phyloP scores from a whole-genome alignment of 53 echinoderm and acorn worm species.

The Antedon mediterranea region DNA sequence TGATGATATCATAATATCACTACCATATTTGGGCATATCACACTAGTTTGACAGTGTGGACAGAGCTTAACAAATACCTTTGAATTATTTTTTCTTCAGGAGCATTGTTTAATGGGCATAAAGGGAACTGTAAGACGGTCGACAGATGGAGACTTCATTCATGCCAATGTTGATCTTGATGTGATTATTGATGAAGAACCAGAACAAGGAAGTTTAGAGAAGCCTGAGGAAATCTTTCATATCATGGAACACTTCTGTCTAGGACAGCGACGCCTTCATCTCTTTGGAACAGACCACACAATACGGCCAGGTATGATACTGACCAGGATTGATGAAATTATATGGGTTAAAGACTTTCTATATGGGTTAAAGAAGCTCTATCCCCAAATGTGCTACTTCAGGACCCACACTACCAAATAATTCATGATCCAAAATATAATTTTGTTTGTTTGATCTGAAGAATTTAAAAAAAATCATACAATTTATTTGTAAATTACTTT shows the following conservation, averaged over 20 bases:
- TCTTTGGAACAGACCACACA: constrained; percentile 78
- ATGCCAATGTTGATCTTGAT: constrained; percentile 89
- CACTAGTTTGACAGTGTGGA: no score
- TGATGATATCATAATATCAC: no score
- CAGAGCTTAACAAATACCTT: no score
- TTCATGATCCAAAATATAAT: no score
- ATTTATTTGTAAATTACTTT: no score
- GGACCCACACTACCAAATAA: no score
- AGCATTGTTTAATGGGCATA: constrained; percentile 94
- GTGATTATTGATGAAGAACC: constrained; percentile 92
- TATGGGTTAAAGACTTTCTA: not conserved
- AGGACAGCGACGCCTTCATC: constrained; percentile 62
- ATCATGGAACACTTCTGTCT: constrained; percentile 96
- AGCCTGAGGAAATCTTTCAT: constrained; percentile 93
- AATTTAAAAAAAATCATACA: no score
- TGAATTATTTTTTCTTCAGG: constrained; percentile 17
- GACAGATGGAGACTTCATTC: constrained; percentile 90
- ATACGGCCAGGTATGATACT: constrained; percentile 62
- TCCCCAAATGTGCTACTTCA: no score
- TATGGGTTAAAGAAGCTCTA: no score
- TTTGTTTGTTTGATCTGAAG: no score
- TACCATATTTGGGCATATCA: no score
- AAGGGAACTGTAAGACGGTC: constrained; percentile 85
- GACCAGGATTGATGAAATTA: not conserved
- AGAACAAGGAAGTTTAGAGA: constrained; percentile 59